Conservation (phyloP, 2,797 vertebrate species). For the Mergus octosetaceus region DNA sequence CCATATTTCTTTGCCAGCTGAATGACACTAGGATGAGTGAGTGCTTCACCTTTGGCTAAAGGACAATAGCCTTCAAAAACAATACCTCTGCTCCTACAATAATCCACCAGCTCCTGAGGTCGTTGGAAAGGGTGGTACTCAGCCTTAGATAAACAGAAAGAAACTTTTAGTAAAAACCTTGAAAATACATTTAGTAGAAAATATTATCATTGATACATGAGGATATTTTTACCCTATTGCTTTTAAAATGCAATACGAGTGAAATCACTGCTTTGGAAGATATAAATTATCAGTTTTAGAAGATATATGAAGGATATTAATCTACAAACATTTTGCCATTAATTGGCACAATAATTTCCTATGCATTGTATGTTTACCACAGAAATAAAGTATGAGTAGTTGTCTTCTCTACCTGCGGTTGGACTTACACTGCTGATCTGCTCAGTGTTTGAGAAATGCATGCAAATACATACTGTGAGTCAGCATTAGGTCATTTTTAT, state of each 20-base stretch:
- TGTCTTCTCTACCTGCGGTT: background rate
- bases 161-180: background rate
- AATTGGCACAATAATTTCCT: background rate
- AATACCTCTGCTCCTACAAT: slow-evolving; percentile 78
- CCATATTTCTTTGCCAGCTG: slow-evolving; percentile 77
- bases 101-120: slow-evolving; percentile 76
- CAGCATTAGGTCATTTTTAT: background rate
- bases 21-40: slow-evolving; percentile 74
- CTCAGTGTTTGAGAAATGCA: background rate
- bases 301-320: background rate
- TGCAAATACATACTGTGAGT: background rate
- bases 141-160: slow-evolving; percentile 61
- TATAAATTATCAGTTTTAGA: background rate
- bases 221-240: background rate
- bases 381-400: background rate
- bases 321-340: background rate
- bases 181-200: background rate
- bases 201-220: fast-evolving
- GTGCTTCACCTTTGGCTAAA: slow-evolving; percentile 80
- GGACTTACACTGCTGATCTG: background rate
- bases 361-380: background rate
- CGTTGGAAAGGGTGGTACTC: slow-evolving; percentile 87
- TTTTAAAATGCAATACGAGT: background rate
- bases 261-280: background rate
- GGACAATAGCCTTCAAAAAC: slow-evolving; percentile 84